Base-by-base conservation (phyloP, 2,888 invertebrate genomes). In the Beris chalybata region DNA sequence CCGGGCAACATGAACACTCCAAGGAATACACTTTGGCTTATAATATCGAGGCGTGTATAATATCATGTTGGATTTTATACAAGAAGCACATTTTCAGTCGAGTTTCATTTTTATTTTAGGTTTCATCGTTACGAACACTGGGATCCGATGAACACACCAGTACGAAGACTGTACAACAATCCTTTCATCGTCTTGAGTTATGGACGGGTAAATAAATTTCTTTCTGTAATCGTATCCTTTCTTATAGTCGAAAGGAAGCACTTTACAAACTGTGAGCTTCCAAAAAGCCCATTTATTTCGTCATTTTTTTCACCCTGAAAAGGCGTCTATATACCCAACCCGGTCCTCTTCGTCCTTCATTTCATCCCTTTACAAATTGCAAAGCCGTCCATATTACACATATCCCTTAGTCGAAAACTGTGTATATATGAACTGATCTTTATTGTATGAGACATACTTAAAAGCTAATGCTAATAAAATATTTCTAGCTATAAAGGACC, bases 371-470 rank as follows among this genome's bases (percentile, higher is more conserved):
- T 61, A 22, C 22, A 50, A 15, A 61, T n/a, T 13, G 61, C 52
- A 50, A 50, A 50, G 7, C 38, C 38, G 38, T 38, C 9, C 38
- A 9, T 9, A 38, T 38, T 38, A 38, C 9, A 5, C 38, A 61
- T 52, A 43, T 7, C 43, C 50, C 32, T 22, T 61, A 59, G 50
- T 48, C 59, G 59, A 59, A 59, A 61, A 61, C 50, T 61, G 38
- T 61, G 32, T 61, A 52, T 22, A 22, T 52, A 61, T 50, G 64
- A 69, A 72, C 70, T 71, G 72, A 72, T 71, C 70, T 71, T 72
- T 72, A 72, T 72, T 72, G 70, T 71, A 71, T 70, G 71, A 71
- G 69, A 72, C 72, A 71, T 72, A 72, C 72, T 72, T 71, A 72
- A 72, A 72, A 72, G 71, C 71, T 70, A 72, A 72, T 72, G 71